Conservation (phyloP, 2,797 vertebrate genomes). For the Chelonia mydas region DNA sequence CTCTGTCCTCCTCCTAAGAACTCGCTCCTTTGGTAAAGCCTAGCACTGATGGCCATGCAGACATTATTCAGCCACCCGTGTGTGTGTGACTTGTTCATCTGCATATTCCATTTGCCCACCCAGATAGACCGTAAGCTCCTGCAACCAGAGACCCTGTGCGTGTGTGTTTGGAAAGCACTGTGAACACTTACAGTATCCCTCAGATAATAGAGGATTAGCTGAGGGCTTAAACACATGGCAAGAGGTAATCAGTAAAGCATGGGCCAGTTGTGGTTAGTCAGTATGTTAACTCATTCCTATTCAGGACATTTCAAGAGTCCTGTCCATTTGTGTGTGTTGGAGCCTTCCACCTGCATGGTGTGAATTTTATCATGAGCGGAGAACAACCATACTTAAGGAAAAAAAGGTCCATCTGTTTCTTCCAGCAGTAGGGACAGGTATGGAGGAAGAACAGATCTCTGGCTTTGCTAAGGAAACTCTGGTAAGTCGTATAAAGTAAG, state of each 20-base stretch:
- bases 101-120: neutral
- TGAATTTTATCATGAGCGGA: neutral
- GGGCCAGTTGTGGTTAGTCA: neutral
- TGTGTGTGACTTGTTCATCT: neutral
- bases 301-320: neutral
- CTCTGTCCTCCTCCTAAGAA: neutral
- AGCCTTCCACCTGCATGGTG: neutral
- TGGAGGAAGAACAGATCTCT: neutral
- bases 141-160: neutral
- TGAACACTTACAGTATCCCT: neutral
- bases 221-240: neutral
- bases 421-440: neutral
- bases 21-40: neutral
- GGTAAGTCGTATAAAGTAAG: neutral
- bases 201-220: neutral
- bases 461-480: neutral
- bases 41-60: neutral
- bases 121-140: neutral
- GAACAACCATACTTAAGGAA: neutral
- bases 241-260: neutral
- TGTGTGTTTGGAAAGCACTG: neutral
- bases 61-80: neutral
- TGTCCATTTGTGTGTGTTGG: neutral
- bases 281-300: neutral
- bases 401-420: neutral